phyloP scores from a whole-genome alignment of 2,888 invertebrate species.

The Agriopis aurantiaria region DNA sequence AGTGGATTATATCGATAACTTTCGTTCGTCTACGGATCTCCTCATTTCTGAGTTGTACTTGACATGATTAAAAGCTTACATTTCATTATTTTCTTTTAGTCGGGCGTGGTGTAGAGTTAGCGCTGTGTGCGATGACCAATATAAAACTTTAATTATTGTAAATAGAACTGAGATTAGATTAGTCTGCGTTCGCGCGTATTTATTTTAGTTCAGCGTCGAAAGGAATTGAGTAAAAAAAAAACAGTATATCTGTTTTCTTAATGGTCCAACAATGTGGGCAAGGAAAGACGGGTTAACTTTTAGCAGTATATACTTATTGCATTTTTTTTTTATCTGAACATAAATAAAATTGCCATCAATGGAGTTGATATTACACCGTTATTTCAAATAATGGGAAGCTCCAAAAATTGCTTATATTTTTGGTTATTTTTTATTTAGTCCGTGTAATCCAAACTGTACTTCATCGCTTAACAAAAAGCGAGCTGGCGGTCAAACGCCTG shows the following conservation, averaged over 20 bases:
- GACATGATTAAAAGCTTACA: too few species aligned
- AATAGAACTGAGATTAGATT: constrained; percentile 38
- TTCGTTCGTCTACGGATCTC: too few species aligned
- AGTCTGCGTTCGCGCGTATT: constrained; percentile 33
- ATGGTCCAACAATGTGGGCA: neutral
- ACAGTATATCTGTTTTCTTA: neutral
- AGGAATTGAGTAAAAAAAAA: constrained; percentile 60
- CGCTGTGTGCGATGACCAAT: constrained; percentile 1
- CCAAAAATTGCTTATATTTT: too few species aligned
- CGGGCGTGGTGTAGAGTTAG: neutral
- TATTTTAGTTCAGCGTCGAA: constrained; percentile 49
- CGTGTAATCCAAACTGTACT: too few species aligned
- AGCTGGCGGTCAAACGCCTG: too few species aligned
- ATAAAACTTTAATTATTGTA: constrained; percentile 40
- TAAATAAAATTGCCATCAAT: neutral
- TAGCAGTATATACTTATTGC: neutral
- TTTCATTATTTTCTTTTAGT: too few species aligned
- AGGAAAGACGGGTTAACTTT: neutral
- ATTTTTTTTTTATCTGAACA: neutral
- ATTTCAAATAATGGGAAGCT: neutral
- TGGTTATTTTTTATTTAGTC: too few species aligned
- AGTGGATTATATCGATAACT: too few species aligned
- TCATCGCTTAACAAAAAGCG: too few species aligned
- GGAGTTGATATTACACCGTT: neutral
- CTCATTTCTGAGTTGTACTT: too few species aligned